A percentile compares a stretch with the other conserved stretches of the same genome.
These are phyloP conservation scores for Babylonia areolata DNA, from an alignment of 1,140 invertebrate species.

Conservation along the genomic window DNA sequence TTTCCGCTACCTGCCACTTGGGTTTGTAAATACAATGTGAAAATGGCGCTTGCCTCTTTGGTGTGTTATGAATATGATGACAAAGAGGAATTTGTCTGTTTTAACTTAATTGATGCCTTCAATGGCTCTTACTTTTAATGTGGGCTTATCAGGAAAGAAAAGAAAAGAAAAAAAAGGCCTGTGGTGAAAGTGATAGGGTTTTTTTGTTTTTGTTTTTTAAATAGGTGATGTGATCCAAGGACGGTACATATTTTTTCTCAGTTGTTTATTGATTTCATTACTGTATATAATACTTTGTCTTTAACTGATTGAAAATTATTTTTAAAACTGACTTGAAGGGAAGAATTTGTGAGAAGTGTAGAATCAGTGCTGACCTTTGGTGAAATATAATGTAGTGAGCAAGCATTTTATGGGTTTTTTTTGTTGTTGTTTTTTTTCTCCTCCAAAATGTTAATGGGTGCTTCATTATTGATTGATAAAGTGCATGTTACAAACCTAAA, in stretches of 20 bases:
- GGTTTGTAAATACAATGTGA: background rate
- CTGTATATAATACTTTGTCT: background rate
- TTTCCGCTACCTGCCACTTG: background rate
- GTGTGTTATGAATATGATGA: background rate
- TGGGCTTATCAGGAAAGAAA: background rate
- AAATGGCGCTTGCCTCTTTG: background rate
- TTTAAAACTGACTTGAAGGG: background rate
- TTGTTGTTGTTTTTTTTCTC: background rate
- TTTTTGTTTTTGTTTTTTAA: background rate
- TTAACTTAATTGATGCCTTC: background rate
- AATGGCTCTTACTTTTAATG: background rate
- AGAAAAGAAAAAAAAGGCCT: no score
- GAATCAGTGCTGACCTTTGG: background rate
- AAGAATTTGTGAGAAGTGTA: background rate
- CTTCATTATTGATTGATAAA: background rate
- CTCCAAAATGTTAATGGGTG: slow-evolving; percentile 14
- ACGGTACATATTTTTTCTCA: no score
- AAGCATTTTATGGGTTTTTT: background rate
- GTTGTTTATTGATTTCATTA: background rate
- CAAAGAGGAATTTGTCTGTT: background rate
- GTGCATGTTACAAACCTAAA: background rate
- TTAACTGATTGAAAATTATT: no score
- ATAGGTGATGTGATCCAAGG: background rate
- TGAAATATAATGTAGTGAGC: background rate
- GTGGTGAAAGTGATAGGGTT: background rate